phyloP scores from a whole-genome alignment of 2,888 invertebrate genomes.

The Lasioglossum villosulum region DNA sequence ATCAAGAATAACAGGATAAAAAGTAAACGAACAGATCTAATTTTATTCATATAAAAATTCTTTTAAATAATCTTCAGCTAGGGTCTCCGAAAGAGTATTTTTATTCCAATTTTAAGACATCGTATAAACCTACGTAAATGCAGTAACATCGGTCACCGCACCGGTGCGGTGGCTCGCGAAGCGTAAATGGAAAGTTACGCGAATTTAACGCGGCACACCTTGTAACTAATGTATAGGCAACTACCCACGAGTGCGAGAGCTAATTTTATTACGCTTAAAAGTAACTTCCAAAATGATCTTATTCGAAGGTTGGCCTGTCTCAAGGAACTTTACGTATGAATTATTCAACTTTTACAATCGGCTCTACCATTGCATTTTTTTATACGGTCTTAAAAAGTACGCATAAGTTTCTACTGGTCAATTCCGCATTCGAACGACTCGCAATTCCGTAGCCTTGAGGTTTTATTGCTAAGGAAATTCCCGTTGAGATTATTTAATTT shows the following conservation, averaged over 20 bases:
- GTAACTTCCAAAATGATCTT: not conserved
- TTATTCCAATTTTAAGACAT: not conserved
- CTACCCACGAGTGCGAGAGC: not conserved
- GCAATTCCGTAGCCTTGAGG: not conserved
- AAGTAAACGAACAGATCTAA: no score
- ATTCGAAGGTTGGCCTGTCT: not conserved
- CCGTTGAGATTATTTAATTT: not conserved
- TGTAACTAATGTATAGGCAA: not conserved
- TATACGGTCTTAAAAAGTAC: not conserved
- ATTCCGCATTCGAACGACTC: not conserved
- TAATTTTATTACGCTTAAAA: not conserved
- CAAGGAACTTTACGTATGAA: not conserved
- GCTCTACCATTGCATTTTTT: not conserved
- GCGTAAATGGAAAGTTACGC: not conserved
- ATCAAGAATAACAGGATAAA: no score
- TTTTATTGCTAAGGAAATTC: not conserved
- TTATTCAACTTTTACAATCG: constrained; percentile 5
- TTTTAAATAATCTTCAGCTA: no score
- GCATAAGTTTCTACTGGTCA: not conserved
- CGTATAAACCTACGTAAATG: not conserved
- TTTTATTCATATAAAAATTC: no score
- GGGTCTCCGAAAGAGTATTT: no score
- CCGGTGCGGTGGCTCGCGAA: not conserved
- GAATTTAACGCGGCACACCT: not conserved
- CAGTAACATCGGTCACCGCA: not conserved